Evolutionary conservation across 2,797 vertebrate genomes (phyloP), one percentile per base, ranked within the genome.

Genomic region (Phoebastria nigripes): DNA sequence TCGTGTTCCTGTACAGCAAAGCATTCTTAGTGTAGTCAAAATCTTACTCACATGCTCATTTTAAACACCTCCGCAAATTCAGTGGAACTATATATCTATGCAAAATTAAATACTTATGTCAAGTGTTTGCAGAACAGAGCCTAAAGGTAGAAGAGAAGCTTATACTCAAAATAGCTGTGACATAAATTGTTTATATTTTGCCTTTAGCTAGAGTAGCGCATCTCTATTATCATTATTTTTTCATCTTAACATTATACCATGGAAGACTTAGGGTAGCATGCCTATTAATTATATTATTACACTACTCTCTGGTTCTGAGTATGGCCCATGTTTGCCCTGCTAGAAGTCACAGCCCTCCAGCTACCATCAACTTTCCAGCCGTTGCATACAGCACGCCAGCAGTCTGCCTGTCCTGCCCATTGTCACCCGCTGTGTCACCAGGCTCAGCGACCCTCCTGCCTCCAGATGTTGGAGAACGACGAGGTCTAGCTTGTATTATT

Each of bases 101-200:
- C 16, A 95, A 96, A 94, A 96, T 84, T 82, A 93, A 94, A 87
- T 55, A 94, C 62, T 55, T 58, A 33, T 24, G 67, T 87, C 89
- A 94, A 94, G 21, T 39, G 21, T 82, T 92, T 93, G 70, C 87
- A 73, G 67, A 96, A 84, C 55, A 90, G 55, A 77, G 71, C 83
- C 81, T 78, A 82, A 90, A 92, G 78, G 87, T 67, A 92, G 35
- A 74, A 94, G 58, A 58, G 95, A 87, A 80, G 12, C 16, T 90
- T 82, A 56, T 62, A 67, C 88, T 89, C 29, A 59, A 95, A 93
- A 92, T 80, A 96, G 78, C 24, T 74, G 49, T 61, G 61, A 51
- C 49, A 92, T 97, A 77, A 95, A 96, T 95, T 95, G 63, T 94
- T 95, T 77, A 93, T 90, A 41, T 71, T 79, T 95, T 89, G 86